Evolutionary conservation across 2,113 vertebrate genomes (phyloP).

Genomic region (Mirza zaza): DNA sequence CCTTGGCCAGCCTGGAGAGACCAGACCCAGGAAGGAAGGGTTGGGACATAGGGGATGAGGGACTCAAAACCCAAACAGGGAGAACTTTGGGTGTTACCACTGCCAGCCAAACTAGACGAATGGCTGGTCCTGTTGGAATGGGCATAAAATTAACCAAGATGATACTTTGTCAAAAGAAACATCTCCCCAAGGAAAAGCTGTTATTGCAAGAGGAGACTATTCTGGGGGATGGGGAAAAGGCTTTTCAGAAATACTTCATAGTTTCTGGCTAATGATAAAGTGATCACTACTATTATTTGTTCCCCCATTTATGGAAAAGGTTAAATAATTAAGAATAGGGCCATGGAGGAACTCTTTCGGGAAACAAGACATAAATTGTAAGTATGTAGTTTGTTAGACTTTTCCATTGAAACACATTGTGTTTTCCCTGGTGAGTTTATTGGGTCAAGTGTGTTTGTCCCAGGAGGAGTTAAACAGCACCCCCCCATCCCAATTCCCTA

Average conservation of each 20-base stretch:
- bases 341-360: background rate
- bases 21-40: background rate
- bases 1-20: background rate
- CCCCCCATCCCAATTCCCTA: background rate
- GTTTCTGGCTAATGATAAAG: background rate
- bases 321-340: background rate
- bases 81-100: no score
- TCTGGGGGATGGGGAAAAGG: background rate
- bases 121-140: background rate
- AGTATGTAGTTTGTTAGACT: background rate
- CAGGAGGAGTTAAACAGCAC: background rate
- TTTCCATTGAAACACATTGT: background rate
- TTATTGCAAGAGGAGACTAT: background rate
- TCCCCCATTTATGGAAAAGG: background rate
- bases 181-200: background rate
- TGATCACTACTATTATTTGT: background rate
- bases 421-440: background rate
- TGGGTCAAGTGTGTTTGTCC: background rate
- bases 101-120: background rate
- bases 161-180: background rate
- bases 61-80: background rate
- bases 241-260: background rate
- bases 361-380: background rate
- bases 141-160: background rate
- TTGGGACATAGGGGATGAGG: background rate